Evolutionary conservation across 1,140 invertebrate species (phyloP), one percentile per base, ranked within the genome.

Genomic region (Drosophila ananassae): DNA sequence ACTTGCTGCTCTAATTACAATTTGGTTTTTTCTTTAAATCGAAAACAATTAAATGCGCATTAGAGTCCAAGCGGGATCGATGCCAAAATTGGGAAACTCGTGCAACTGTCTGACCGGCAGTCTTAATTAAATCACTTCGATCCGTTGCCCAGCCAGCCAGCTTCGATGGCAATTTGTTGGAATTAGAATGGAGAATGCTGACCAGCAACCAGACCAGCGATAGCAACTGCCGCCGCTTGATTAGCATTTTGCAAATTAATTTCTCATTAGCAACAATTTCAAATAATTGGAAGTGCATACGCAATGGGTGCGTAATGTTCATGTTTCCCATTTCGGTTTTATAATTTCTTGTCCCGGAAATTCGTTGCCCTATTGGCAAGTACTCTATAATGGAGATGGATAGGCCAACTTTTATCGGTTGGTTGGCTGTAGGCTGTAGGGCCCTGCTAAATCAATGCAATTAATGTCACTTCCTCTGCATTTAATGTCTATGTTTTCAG

Each of bases 391-490:
- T 56, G 25, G 44, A 57, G 51, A 24, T 17, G 30, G n/a, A 64
- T 51, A 47, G 22, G 60, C 32, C n/a, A 30, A 56, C 52, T 61
- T 80, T 81, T 85, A 84, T 85, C 77, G 73, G 81, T 69, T 73
- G 50, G 60, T 6, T 25, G 25, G 37, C 48, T 17, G 17, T 17
- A 28, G 64, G 34, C 56, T 64, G 61, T 44, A 74, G 82, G 81
- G 68, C 52, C 52, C 61, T 46, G 64, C 44, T 87, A 87, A 87
- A 85, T 87, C 81, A 87, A 75, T 81, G 81, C 81, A 85, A 85
- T 85, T 85, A 85, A 85, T 85, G 81, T 87, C 81, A 82, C 81
- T 78, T 87, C 81, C 81, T 87, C 82, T 82, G 78, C 74, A 78
- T 81, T 85, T 85, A 85, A 85, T 85, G 81, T 85, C 81, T 82